A percentile compares a stretch with the other conserved stretches of the same genome.
phyloP scores from a whole-genome alignment of 2,797 vertebrate species.

The Cynopterus sphinx region DNA sequence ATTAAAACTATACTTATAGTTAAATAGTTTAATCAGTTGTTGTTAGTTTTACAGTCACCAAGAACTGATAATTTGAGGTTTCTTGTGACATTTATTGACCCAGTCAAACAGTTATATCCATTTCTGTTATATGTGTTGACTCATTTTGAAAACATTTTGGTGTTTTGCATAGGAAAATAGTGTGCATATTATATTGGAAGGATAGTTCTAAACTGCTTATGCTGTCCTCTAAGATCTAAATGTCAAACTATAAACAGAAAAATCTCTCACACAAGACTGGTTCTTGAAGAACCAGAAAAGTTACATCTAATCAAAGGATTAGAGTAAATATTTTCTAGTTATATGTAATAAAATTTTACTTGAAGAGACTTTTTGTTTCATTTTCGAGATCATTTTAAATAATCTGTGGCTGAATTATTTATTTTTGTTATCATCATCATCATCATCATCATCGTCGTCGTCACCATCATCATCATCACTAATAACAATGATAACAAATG shows the following conservation, averaged over 20 bases:
- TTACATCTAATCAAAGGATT: background rate
- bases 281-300: background rate
- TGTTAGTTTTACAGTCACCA: background rate
- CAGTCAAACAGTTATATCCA: background rate
- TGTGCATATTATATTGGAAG: background rate
- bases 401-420: background rate
- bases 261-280: background rate
- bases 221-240: background rate
- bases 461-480: too few relatives aligned
- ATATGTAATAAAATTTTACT: background rate
- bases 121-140: background rate
- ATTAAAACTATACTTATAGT: background rate
- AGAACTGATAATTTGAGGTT: background rate
- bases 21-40: background rate
- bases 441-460: background rate
- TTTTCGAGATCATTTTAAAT: background rate
- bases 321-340: background rate
- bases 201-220: background rate
- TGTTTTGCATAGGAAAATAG: background rate
- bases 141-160: background rate
- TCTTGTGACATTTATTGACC: background rate
- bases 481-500: too few relatives aligned
- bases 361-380: background rate
- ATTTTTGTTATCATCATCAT: background rate
- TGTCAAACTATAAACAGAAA: background rate